Base-by-base conservation (phyloP, 2,888 invertebrate species). In the Octonoba sinensis region DNA sequence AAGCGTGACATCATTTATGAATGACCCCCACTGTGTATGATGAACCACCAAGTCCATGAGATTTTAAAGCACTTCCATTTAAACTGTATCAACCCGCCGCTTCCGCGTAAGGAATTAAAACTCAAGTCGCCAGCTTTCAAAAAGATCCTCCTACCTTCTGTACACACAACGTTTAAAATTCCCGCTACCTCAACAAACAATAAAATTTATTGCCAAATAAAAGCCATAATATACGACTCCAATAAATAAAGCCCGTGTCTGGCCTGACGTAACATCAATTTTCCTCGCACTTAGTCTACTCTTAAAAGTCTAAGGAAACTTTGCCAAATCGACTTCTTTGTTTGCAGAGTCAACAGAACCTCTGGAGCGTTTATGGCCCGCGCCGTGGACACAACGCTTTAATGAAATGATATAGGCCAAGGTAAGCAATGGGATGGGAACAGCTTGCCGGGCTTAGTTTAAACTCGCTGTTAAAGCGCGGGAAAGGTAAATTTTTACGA, bases 141-240 rank as follows among this genome's bases (percentile, higher is more conserved):
- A 49, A 20, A 44, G 36, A 36, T 3, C 47, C 20, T 18, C 8
- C 59, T 54, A 3, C 27, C 46, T 47, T 44, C 36, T 51, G 18
- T 46, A 72, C 59, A 69, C 79, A 81, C 62, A 73, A n/a, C 60
- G 60, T 73, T 69, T 69, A 79, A 73, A 81, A 66, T 67, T 62
- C 49, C 51, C 60, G 66, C 73, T 67, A 69, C 73, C 73, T 69
- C 67, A 73, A 69, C 79, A 81, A 81, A 81, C 79, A 81, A 81
- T 81, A 81, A 81, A 81, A 81, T 81, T 81, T 81, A 81, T 81
- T 69, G 54, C 79, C 73, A 69, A 73, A 81, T 81, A 81, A 81
- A 81, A 81, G 67, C 73, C 73, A 44, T 73, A 81, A 81, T 81
- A 81, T 81, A 81, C 69, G 62, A 81, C 79, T 69, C 67, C 73